Conservation (phyloP, 23 tunicate genomes). For the Halocynthia roretzi region DNA sequence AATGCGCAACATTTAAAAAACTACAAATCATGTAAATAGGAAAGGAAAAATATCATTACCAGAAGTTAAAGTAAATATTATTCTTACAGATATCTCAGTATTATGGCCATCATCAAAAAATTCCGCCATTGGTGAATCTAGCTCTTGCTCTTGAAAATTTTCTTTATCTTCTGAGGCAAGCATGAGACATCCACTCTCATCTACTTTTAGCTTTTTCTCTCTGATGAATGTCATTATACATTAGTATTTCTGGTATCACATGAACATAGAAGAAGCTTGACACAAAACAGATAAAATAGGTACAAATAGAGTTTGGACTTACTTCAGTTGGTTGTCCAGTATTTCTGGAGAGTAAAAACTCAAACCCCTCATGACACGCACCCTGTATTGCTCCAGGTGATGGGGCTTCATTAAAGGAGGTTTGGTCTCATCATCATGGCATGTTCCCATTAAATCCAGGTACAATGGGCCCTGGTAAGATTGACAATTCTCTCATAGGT, state of each 20-base stretch:
- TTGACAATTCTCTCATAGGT: no score
- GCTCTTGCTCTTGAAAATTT: background rate
- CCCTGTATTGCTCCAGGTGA: slow-evolving; percentile 52
- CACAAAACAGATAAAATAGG: background rate
- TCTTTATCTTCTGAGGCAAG: slow-evolving; percentile 33
- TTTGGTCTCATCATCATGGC: slow-evolving; percentile 38
- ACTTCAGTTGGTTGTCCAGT: slow-evolving; percentile 48
- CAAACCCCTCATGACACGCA: slow-evolving; percentile 51
- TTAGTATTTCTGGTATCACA: background rate
- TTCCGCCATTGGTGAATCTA: slow-evolving; percentile 21
- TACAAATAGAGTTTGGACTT: background rate
- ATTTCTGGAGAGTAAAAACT: slow-evolving; percentile 64
- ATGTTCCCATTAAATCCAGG: slow-evolving; percentile 74
- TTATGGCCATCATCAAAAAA: slow-evolving; percentile 93
- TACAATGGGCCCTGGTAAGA: slow-evolving; percentile 55
- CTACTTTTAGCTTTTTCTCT: slow-evolving; percentile 47
- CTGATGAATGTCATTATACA: slow-evolving; percentile 15
- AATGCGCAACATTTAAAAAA: background rate
- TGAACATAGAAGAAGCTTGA: background rate
- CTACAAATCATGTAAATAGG: background rate
- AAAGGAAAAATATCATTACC: background rate
- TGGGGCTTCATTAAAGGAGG: slow-evolving; percentile 48
- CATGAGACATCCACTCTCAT: slow-evolving; percentile 44
- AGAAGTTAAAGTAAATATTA: background rate
- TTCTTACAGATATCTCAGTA: slow-evolving; percentile 61